Evolutionary conservation across 2,797 vertebrate species (phyloP), one percentile per base, ranked within the genome.

Genomic region (Rhodeus uyekii): DNA sequence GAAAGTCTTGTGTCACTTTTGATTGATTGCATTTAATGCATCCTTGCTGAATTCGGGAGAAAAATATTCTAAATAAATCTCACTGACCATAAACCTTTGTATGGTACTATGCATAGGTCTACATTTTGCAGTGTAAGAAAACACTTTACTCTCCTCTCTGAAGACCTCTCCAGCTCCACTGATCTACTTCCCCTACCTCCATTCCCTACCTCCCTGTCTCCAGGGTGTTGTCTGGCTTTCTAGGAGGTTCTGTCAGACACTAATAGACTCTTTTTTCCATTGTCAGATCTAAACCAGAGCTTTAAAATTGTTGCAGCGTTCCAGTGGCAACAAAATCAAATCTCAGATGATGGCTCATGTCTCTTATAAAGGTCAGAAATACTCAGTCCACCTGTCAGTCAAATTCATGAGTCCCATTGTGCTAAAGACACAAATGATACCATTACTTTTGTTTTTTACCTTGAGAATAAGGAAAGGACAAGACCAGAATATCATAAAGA

Each of bases 201-300:
- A 61, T 88, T 2, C 83, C 85, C 85, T 78, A 83, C 36, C 44
- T 38, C 58, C 60, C 79, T 9, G 1, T 85, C 85, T 91, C 89
- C 86, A 83, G 82, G 87, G 87, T 81, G 80, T 87, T 89, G 87
- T 90, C 90, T 60, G 67, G 72, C 39, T 61, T 22, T 76, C 55
- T 63, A 38, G 36, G 27, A 60, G 24, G 89, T 87, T 84, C 83
- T 90, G 91, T 93, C 87, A 91, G 88, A 55, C 12, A 91, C 91
- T 92, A 91, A 87, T 87, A 87, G 24, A 60, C 87, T 89, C 13
- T 83, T 82, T 85, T 81, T 83, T 81, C 46, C 77, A 86, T 71
- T 69, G 74, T 73, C 65, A 55, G 81, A 81, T 84, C 78, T 86
- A 78, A 63, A 76, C 81, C 81, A 77, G 77, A 60, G 38, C 24